Conservation (phyloP, 2,888 invertebrate genomes). For the Nomada lathburiana region DNA sequence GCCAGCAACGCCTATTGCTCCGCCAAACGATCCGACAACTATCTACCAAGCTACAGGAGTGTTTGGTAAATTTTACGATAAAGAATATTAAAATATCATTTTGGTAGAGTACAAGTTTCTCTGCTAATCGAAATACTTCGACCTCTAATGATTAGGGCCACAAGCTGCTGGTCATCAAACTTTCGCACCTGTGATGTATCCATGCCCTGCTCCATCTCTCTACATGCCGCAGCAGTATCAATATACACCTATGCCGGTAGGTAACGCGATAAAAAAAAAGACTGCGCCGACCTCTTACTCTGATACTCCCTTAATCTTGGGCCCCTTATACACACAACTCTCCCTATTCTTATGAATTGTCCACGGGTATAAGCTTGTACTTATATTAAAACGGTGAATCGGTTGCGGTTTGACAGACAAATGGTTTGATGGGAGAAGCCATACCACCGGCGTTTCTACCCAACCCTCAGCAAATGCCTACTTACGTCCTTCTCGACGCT, state of each 20-base stretch:
- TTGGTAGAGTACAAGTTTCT: not conserved
- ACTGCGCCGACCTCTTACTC: slow-evolving; percentile 35
- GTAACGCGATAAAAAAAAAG: slow-evolving; percentile 62
- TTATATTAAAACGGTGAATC: slow-evolving; percentile 74
- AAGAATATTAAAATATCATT: not conserved
- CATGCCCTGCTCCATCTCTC: slow-evolving; percentile 83
- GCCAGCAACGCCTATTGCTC: slow-evolving; percentile 80
- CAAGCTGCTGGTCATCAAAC: slow-evolving; percentile 83
- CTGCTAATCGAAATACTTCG: slow-evolving; percentile 21
- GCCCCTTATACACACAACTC: slow-evolving; percentile 37
- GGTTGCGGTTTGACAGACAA: slow-evolving; percentile 84
- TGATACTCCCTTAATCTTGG: slow-evolving; percentile 53
- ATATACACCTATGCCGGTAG: slow-evolving; percentile 84
- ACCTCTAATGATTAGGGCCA: slow-evolving; percentile 73
- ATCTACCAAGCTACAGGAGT: slow-evolving; percentile 82
- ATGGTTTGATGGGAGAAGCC: slow-evolving; percentile 84
- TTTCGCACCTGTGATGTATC: slow-evolving; percentile 83
- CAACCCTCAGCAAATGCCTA: slow-evolving; percentile 87
- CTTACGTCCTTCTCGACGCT: slow-evolving; percentile 87
- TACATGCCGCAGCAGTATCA: slow-evolving; percentile 84
- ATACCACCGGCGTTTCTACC: slow-evolving; percentile 85
- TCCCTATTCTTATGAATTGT: slow-evolving; percentile 57
- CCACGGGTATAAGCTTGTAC: slow-evolving; percentile 63
- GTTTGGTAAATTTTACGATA: slow-evolving; percentile 76
- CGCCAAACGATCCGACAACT: slow-evolving; percentile 81